Evolutionary conservation across 1,140 invertebrate genomes (phyloP).

Genomic region (Muscidifurax raptorellus): DNA sequence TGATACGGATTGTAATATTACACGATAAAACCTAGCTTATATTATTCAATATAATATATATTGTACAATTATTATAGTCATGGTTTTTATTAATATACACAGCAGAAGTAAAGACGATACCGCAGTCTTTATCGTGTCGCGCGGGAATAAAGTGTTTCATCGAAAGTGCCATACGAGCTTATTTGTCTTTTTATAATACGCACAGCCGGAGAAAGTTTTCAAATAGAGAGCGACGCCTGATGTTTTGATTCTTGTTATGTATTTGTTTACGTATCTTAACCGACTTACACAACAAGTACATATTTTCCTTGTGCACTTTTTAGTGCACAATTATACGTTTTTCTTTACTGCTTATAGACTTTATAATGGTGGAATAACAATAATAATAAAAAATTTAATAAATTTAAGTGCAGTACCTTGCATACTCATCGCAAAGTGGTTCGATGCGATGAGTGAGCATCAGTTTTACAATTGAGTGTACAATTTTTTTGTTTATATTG

Average conservation of each 20-base stretch:
- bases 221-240: conserved; percentile 10
- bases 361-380: no score
- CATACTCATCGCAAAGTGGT: no score
- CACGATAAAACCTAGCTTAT: no score
- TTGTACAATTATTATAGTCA: no score
- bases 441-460: no score
- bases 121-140: not conserved
- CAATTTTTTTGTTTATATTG: no score
- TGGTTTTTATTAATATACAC: no score
- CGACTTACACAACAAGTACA: not conserved
- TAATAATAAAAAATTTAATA: not conserved
- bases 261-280: not conserved
- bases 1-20: no score
- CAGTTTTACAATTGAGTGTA: no score
- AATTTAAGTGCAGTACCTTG: no score
- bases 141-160: not conserved
- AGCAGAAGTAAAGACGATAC: no score
- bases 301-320: not conserved
- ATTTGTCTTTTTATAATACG: not conserved
- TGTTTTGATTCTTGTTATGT: conserved; percentile 8
- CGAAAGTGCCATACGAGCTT: not conserved
- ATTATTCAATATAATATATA: no score
- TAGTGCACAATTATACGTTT: not conserved
- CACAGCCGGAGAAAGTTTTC: conserved; percentile 2
- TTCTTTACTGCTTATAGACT: not conserved